These are phyloP conservation scores for Protosalanx chinensis DNA, from an alignment of 2,797 vertebrate genomes.

Conservation along the genomic window DNA sequence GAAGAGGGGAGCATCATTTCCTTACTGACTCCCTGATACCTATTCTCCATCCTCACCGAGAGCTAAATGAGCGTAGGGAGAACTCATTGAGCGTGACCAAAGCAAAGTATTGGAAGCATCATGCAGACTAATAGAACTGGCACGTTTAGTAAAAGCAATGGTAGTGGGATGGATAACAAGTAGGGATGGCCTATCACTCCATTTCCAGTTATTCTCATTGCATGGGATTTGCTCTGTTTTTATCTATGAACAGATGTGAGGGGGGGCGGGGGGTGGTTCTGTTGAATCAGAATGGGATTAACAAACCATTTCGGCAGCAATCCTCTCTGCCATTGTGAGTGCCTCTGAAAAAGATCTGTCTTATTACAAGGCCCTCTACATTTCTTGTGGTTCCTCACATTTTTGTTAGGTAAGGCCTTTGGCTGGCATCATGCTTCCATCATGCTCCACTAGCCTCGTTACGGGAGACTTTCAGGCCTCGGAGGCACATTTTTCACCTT, in stretches of 20 bases:
- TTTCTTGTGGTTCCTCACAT: neutral
- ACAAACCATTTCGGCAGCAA: neutral
- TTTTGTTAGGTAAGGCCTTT: conserved; percentile 10
- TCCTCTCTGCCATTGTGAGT: neutral
- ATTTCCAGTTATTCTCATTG: neutral
- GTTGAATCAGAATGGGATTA: neutral
- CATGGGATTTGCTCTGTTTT: neutral
- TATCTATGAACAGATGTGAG: neutral
- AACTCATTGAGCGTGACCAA: neutral
- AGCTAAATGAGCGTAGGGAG: neutral
- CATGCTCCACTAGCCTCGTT: conserved; percentile 39
- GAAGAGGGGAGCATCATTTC: neutral
- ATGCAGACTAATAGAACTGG: neutral
- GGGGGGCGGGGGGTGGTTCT: neutral
- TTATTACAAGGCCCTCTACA: neutral
- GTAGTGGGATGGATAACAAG: neutral
- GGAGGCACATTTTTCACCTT: conserved; percentile 34
- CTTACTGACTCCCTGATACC: neutral
- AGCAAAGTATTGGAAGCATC: too few species aligned
- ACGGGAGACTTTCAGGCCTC: conserved; percentile 26
- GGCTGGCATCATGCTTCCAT: conserved; percentile 16
- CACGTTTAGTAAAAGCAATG: neutral
- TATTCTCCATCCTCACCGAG: neutral
- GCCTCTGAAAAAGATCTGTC: conserved; percentile 1
- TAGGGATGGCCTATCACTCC: neutral